Evolutionary conservation across 1,140 invertebrate genomes (phyloP).

Genomic region (Rhizoglyphus robini): DNA sequence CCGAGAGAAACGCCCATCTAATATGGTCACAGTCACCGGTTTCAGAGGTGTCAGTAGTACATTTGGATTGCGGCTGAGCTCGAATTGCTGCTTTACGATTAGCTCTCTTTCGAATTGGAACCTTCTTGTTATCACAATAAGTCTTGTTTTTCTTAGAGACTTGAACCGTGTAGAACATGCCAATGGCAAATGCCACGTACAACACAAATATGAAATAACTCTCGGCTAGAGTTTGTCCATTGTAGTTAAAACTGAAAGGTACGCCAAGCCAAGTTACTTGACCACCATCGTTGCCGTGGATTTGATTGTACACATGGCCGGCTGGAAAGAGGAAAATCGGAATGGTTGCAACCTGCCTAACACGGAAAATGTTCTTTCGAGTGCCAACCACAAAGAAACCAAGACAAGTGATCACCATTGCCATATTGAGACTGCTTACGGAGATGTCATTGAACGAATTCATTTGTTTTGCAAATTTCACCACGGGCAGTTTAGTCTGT

Average conservation of each 20-base stretch:
- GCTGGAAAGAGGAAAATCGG: neutral
- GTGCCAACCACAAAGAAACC: neutral
- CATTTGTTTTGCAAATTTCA: neutral
- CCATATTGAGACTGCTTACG: neutral
- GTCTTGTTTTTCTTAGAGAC: no score
- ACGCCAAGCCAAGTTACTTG: neutral
- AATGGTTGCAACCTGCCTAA: neutral
- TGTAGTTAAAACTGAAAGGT: neutral
- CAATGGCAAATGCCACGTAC: no score
- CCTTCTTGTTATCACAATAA: no score
- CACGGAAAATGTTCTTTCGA: neutral
- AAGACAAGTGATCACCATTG: neutral
- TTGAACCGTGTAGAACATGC: no score
- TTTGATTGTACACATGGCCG: slow-evolving; percentile 3
- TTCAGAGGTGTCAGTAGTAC: no score
- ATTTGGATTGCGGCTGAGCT: no score
- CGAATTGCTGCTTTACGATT: no score
- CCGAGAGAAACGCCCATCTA: no score
- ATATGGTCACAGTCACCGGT: no score
- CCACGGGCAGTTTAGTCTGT: neutral
- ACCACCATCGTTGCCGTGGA: neutral
- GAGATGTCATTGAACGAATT: neutral
- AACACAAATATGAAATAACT: neutral
- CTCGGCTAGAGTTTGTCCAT: neutral
- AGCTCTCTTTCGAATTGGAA: no score